A percentile compares a stretch with the other conserved stretches of the same genome.
Evolutionary conservation across 53 echinoderm and acorn worm species (phyloP).

Genomic region (Holothuria scabra): DNA sequence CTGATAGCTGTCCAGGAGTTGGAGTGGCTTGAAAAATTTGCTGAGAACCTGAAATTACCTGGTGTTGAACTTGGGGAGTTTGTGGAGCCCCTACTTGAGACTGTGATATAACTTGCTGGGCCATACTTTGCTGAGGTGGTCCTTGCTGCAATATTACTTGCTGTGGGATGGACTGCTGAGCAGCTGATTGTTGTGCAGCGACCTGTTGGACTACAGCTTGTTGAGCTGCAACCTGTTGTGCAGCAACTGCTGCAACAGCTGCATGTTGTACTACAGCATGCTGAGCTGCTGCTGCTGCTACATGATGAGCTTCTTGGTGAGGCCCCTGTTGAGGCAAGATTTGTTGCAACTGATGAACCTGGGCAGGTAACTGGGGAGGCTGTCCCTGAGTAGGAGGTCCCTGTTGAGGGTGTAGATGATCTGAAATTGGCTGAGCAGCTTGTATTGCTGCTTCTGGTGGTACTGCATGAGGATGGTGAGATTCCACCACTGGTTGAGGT

Average conservation of each 20-base stretch:
- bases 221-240: constrained; percentile 46
- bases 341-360: constrained; percentile 12
- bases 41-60: constrained; percentile 35
- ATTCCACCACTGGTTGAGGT: constrained; percentile 8
- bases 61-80: constrained; percentile 17
- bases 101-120: constrained; percentile 27
- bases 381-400: constrained; percentile 1
- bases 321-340: background rate
- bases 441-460: constrained; percentile 9
- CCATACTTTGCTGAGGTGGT: constrained; percentile 43
- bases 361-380: constrained; percentile 6
- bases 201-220: constrained; percentile 40
- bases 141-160: constrained; percentile 28
- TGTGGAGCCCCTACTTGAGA: constrained; percentile 1
- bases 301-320: constrained; percentile 16
- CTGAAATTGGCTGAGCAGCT: constrained; percentile 27
- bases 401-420: constrained; percentile 17
- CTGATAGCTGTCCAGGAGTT: constrained; percentile 53
- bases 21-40: constrained; percentile 48
- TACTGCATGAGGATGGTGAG: constrained; percentile 34
- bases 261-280: constrained; percentile 51
- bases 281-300: constrained; percentile 51
- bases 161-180: constrained; percentile 52
- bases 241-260: constrained; percentile 29
- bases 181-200: constrained; percentile 54